Percentiles rank a stretch among this genome's conserved stretches.
These are phyloP conservation scores for Lithophane semibrunnea DNA, from an alignment of 2,888 invertebrate genomes.

Conservation along the genomic window DNA sequence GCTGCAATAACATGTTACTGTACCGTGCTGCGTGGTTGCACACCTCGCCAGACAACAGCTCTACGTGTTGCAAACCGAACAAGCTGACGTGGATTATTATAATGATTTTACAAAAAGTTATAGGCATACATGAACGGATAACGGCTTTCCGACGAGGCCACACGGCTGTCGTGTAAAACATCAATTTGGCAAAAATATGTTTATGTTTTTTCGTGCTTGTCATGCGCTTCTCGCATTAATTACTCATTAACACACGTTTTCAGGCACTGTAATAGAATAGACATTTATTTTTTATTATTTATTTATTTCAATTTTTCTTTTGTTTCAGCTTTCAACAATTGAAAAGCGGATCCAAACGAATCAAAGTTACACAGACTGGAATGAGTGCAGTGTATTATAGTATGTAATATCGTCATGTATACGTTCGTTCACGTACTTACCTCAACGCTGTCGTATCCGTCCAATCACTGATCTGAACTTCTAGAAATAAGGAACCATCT, in stretches of 20 bases:
- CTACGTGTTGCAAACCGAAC: not conserved
- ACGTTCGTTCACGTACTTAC: conserved; percentile 69
- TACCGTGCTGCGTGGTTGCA: not conserved
- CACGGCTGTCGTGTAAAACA: conserved; percentile 21
- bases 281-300: too few species aligned
- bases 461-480: conserved; percentile 71
- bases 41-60: not conserved
- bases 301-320: conserved; percentile 23
- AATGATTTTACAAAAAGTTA: not conserved
- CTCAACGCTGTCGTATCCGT: conserved; percentile 74
- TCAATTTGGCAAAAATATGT: conserved; percentile 1
- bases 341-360: conserved; percentile 63
- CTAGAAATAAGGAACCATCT: conserved; percentile 59
- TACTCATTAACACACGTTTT: conserved; percentile 6
- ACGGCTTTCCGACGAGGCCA: not conserved
- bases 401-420: conserved; percentile 61
- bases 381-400: conserved; percentile 74
- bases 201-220: not conserved
- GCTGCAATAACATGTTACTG: not conserved
- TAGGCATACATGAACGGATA: not conserved
- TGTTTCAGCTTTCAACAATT: conserved; percentile 81
- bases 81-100: not conserved
- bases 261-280: not conserved
- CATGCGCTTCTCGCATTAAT: conserved; percentile 29
- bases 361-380: conserved; percentile 66